Evolutionary conservation across 2,888 invertebrate species (phyloP).

Genomic region (Slavum lentiscoides): DNA sequence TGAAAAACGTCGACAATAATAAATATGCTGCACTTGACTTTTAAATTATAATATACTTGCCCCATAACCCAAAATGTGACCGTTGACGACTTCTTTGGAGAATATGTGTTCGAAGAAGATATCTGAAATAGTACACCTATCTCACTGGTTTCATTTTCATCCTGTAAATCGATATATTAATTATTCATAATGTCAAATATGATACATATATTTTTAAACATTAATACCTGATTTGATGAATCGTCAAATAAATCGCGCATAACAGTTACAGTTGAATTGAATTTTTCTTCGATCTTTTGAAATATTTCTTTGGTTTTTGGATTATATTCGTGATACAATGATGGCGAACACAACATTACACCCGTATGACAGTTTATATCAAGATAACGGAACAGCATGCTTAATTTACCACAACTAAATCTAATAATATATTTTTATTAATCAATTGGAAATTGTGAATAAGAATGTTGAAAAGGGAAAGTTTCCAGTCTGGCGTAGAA

Average conservation of each 20-base stretch:
- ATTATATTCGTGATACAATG: slow-evolving; percentile 1
- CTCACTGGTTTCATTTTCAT: slow-evolving; percentile 68
- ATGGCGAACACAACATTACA: slow-evolving; percentile 49
- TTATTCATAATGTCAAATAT: neutral
- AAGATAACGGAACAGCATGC: slow-evolving; percentile 52
- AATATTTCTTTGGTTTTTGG: slow-evolving; percentile 15
- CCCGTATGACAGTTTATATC: slow-evolving; percentile 49
- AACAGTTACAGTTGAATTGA: slow-evolving; percentile 30
- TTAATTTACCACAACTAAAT: slow-evolving; percentile 47
- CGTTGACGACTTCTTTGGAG: slow-evolving; percentile 53
- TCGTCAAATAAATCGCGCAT: slow-evolving; percentile 11
- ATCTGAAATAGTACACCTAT: slow-evolving; percentile 78
- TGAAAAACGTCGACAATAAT: slow-evolving; percentile 59
- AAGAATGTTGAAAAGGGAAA: neutral
- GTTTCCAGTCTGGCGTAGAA: no score
- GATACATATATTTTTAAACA: neutral
- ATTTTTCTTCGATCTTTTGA: slow-evolving; percentile 29
- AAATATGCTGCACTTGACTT: no score
- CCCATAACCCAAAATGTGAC: slow-evolving; percentile 80
- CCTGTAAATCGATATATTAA: slow-evolving; percentile 6
- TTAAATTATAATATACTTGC: slow-evolving; percentile 61
- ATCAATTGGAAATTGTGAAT: neutral
- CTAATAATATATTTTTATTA: slow-evolving; percentile 19
- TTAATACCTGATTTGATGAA: slow-evolving; percentile 26
- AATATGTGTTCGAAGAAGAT: slow-evolving; percentile 58